Evolutionary conservation across 2,888 invertebrate genomes (phyloP).

Genomic region (Stratiomys singularior): DNA sequence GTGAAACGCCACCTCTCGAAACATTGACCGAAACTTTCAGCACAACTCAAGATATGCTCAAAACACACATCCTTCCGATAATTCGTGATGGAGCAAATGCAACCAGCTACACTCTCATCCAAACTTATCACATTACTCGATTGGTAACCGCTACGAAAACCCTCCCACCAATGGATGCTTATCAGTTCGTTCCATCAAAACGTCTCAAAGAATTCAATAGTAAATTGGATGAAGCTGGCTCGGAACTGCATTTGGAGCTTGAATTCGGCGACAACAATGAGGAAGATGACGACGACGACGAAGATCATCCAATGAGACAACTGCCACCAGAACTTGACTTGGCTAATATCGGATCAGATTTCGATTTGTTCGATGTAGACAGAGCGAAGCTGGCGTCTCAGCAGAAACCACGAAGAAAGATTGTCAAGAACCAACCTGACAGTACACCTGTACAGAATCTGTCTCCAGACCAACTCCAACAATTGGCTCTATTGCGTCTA

Average conservation of each 20-base stretch:
- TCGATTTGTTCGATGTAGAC: slow-evolving; percentile 77
- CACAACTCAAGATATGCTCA: slow-evolving; percentile 87
- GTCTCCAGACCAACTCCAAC: slow-evolving; percentile 74
- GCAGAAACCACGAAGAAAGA: slow-evolving; percentile 54
- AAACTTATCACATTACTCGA: slow-evolving; percentile 88
- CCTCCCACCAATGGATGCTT: slow-evolving; percentile 85
- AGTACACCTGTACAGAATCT: slow-evolving; percentile 59
- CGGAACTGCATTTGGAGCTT: slow-evolving; percentile 84
- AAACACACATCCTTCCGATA: slow-evolving; percentile 89
- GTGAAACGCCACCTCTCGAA: slow-evolving; percentile 87
- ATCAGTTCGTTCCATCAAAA: slow-evolving; percentile 86
- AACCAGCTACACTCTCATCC: slow-evolving; percentile 82
- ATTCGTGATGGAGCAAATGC: slow-evolving; percentile 79
- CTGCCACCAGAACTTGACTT: slow-evolving; percentile 76
- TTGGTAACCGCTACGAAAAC: slow-evolving; percentile 92
- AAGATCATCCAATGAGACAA: slow-evolving; percentile 66
- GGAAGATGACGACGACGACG: slow-evolving; percentile 67
- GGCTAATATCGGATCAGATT: slow-evolving; percentile 77
- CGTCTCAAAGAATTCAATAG: slow-evolving; percentile 90
- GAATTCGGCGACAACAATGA: slow-evolving; percentile 87
- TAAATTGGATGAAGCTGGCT: slow-evolving; percentile 87
- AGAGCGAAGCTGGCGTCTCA: slow-evolving; percentile 70
- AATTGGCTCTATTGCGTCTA: slow-evolving; percentile 77
- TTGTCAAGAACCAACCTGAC: slow-evolving; percentile 58
- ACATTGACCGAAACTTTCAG: slow-evolving; percentile 92